phyloP scores from a whole-genome alignment of 2,888 invertebrate genomes.

The Spatulosminthurus flaviceps region DNA sequence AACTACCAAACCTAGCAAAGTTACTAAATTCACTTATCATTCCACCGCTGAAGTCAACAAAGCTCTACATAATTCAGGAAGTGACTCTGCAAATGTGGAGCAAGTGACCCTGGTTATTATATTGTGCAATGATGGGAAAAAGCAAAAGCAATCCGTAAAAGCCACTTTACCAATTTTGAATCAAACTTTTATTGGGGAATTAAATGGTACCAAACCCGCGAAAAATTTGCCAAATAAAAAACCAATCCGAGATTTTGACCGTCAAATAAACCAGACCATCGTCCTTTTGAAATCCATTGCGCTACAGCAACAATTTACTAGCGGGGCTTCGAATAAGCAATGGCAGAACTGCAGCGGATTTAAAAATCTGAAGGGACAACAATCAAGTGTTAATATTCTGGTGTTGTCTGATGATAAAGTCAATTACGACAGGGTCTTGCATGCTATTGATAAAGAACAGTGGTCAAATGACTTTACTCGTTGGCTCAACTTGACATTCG shows the following conservation, averaged over 20 bases:
- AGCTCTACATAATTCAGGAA: background rate
- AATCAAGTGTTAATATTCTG: conserved; percentile 51
- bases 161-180: background rate
- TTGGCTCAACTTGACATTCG: conserved; percentile 46
- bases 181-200: too few relatives aligned
- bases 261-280: conserved; percentile 63
- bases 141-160: background rate
- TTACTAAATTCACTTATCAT: too few relatives aligned
- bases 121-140: conserved; percentile 11
- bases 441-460: conserved; percentile 41
- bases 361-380: too few relatives aligned
- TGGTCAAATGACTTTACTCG: conserved; percentile 53
- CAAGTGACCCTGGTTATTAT: background rate
- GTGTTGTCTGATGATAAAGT: conserved; percentile 52
- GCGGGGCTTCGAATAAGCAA: too few relatives aligned
- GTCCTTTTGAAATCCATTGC: conserved; percentile 63
- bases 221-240: background rate
- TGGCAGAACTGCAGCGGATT: too few relatives aligned
- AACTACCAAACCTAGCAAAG: background rate
- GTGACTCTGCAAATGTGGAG: background rate
- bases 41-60: too few relatives aligned
- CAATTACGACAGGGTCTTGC: conserved; percentile 48
- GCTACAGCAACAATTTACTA: conserved; percentile 35
- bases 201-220: too few relatives aligned
- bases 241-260: conserved; percentile 54